A percentile compares a stretch with the other conserved stretches of the same genome.
These are phyloP conservation scores for Esperia sulphurella DNA, from an alignment of 2,888 invertebrate species.

Conservation along the genomic window DNA sequence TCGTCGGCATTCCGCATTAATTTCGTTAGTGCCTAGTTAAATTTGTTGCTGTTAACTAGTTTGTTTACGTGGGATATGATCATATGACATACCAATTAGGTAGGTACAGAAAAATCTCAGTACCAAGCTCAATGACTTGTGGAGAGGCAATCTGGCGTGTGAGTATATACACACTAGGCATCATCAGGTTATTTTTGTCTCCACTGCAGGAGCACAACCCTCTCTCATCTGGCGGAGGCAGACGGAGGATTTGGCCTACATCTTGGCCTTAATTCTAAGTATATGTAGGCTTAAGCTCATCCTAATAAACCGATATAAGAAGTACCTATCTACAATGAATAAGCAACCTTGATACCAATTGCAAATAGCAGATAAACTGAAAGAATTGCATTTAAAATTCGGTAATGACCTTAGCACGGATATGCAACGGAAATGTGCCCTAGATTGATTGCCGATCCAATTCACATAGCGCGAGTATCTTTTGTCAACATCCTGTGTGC, in stretches of 20 bases:
- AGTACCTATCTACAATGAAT: neutral
- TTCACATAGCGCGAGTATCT: constrained; percentile 33
- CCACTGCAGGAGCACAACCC: too few species aligned
- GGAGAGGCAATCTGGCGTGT: too few species aligned
- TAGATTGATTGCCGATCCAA: constrained; percentile 18
- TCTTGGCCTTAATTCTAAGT: constrained; percentile 1
- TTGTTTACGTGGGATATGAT: neutral
- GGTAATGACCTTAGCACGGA: constrained; percentile 48
- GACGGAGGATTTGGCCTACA: too few species aligned
- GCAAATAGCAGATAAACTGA: constrained; percentile 21
- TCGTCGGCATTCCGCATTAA: neutral
- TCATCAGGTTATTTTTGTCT: too few species aligned
- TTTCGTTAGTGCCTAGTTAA: neutral
- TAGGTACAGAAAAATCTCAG: too few species aligned
- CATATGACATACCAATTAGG: neutral
- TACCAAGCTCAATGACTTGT: too few species aligned
- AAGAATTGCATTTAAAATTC: constrained; percentile 23
- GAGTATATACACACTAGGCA: too few species aligned
- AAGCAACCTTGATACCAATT: constrained; percentile 22
- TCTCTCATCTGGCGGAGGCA: too few species aligned
- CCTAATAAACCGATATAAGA: neutral
- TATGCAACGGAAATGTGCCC: constrained; percentile 36
- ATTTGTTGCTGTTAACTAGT: neutral
- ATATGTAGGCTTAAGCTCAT: neutral
- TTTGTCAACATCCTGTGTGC: constrained; percentile 47